A percentile compares a stretch with the other conserved stretches of the same genome.
Evolutionary conservation across 2,113 vertebrate species (phyloP).

Genomic region (Sarotherodon lohbergeri): DNA sequence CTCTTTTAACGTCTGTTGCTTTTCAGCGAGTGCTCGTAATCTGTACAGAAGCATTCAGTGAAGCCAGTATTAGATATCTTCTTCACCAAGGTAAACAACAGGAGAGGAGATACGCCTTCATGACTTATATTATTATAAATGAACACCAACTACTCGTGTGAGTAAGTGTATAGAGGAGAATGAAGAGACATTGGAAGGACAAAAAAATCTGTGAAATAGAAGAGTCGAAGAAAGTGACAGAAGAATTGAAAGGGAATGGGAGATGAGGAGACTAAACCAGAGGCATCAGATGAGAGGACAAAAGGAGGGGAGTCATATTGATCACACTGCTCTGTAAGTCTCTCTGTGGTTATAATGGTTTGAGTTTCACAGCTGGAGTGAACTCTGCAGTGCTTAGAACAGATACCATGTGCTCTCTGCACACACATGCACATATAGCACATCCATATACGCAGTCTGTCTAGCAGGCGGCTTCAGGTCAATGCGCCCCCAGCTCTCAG

Average conservation of each 20-base stretch:
- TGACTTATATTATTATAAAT: neutral
- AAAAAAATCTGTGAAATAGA: neutral
- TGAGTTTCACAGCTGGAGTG: conserved; percentile 46
- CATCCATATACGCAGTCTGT: neutral
- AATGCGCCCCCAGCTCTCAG: neutral
- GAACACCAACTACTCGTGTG: neutral
- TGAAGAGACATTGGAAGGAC: neutral
- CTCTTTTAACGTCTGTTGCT: neutral
- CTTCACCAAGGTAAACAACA: neutral
- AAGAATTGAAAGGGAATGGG: neutral
- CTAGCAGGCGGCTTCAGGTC: neutral
- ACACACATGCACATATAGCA: neutral
- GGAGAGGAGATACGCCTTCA: neutral
- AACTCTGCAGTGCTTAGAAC: conserved; percentile 3
- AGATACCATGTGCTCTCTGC: neutral
- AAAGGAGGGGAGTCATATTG: conserved; percentile 16
- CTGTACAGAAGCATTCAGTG: neutral
- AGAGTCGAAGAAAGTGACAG: neutral
- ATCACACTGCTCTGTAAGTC: conserved; percentile 37
- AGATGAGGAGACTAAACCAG: neutral
- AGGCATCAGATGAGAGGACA: neutral
- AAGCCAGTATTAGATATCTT: neutral
- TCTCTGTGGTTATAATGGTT: conserved; percentile 47
- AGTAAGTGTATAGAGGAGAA: neutral
- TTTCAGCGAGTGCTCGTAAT: neutral